phyloP scores from a whole-genome alignment of 1,140 invertebrate genomes.

The Drosophila oshimai region DNA sequence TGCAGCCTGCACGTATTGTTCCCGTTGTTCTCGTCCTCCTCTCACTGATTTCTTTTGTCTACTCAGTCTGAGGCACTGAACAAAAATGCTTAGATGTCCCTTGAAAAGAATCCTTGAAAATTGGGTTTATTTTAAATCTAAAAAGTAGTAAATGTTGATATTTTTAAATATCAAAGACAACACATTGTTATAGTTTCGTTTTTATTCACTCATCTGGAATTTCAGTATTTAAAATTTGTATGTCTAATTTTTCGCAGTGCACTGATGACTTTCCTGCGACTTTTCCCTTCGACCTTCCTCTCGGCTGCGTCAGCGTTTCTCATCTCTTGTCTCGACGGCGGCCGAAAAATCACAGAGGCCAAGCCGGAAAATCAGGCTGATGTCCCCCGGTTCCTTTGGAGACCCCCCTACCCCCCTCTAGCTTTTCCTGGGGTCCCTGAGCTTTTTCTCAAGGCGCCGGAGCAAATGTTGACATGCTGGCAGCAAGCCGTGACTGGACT shows the following conservation, averaged over 20 bases:
- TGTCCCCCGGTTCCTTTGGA: constrained; percentile 28
- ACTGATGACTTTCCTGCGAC: constrained; percentile 6
- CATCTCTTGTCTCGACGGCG: constrained; percentile 37
- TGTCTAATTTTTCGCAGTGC: constrained; percentile 9
- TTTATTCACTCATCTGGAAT: no score
- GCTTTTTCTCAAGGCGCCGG: constrained; percentile 50
- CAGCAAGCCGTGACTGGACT: constrained; percentile 52
- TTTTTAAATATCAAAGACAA: no score
- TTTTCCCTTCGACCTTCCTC: background rate
- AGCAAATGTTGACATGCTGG: constrained; percentile 56
- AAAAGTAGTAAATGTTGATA: no score
- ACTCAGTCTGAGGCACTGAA: constrained; percentile 28
- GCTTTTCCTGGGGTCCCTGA: background rate
- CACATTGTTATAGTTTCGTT: no score
- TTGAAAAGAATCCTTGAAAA: no score
- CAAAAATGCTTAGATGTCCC: background rate
- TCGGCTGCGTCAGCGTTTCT: constrained; percentile 43
- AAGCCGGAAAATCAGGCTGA: constrained; percentile 67
- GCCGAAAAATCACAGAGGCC: constrained; percentile 71
- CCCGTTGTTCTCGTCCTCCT: constrained; percentile 39
- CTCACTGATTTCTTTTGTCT: constrained; percentile 75
- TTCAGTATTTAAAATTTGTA: no score
- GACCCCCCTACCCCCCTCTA: background rate
- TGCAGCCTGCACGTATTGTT: constrained; percentile 47
- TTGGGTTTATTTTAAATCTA: no score